Base-by-base conservation (phyloP, 2,888 invertebrate species). In the Trichopoda pennipes region DNA sequence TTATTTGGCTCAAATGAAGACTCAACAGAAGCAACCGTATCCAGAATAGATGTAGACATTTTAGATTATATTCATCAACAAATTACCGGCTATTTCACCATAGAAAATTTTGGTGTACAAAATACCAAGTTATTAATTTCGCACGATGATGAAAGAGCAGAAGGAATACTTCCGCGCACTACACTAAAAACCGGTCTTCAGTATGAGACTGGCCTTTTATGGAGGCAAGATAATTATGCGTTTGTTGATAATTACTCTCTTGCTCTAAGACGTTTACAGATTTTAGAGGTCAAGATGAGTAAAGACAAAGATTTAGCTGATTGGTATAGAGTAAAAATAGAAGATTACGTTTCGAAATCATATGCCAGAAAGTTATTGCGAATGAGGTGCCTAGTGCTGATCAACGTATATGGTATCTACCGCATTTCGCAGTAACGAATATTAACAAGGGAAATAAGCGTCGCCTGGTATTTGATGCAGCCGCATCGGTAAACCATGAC, bases 131-230 rank as follows among this genome's bases (percentile, higher is more conserved):
- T 61, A 21, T 14, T 75, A 3, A 32, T 68, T 1, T 75, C 75
- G 2, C 19, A 58, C 16, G 81, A 60, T 28, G 70, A 82, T 42
- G 19, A 35, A 35, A 35, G 32, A 28, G 72, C 75, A 32, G 68
- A 79, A 35, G n/a, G 55, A 61, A 79, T 76, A 21, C 56, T 82
- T 16, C 12, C 28, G 19, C 8, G 32, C 21, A 64, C 70, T 14
- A 72, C 75, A 1, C 16, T n/a, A 23, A 74, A 79, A 61, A 70
- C 28, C 9, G 77, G 47, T 16, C 3, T 7, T 4, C 28, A 58
- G 16, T 77, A 70, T 44, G 73, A 79, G 4, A 61, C 72, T 1
- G 77, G 77, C 12, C 61, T 81, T 23, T 16, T 81, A 28, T 77
- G 63, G 78, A 81, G 14, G 3, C 19, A 23, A 16, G 60, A 79